These are phyloP conservation scores for Leuctra nigra DNA, from an alignment of 2,888 invertebrate species.

Conservation along the genomic window DNA sequence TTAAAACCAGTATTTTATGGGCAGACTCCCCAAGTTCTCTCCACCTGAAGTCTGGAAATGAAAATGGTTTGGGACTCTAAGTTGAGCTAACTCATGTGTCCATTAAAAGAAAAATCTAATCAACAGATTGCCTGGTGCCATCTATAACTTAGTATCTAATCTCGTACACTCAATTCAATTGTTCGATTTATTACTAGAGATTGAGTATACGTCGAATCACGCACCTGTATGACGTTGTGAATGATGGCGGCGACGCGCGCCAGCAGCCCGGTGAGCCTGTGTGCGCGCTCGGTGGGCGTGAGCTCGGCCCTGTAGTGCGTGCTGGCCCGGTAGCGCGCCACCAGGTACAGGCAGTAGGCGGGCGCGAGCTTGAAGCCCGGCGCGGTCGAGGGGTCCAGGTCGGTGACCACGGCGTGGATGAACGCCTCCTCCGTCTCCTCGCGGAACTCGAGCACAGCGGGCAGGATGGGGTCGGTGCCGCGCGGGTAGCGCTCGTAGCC, in stretches of 20 bases:
- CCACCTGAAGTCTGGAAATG: too few relatives aligned
- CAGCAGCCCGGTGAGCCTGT: constrained; percentile 80
- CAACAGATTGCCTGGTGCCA: too few relatives aligned
- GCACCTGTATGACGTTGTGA: constrained; percentile 73
- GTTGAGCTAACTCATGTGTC: too few relatives aligned
- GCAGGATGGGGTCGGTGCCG: constrained; percentile 83
- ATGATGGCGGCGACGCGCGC: constrained; percentile 87
- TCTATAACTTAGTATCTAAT: too few relatives aligned
- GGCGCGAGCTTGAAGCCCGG: constrained; percentile 94
- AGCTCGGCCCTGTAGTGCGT: constrained; percentile 91
- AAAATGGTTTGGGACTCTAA: too few relatives aligned
- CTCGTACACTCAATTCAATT: too few relatives aligned
- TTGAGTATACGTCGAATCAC: too few relatives aligned
- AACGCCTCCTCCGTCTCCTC: constrained; percentile 93
- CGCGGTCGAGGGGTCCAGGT: constrained; percentile 80
- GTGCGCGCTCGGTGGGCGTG: constrained; percentile 85
- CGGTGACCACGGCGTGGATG: constrained; percentile 77
- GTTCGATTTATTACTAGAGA: too few relatives aligned
- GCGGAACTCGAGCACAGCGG: constrained; percentile 90
- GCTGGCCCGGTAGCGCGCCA: constrained; percentile 89
- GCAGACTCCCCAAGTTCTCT: too few relatives aligned
- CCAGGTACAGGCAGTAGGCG: constrained; percentile 93
- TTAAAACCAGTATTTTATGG: too few relatives aligned
- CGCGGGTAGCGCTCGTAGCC: constrained; percentile 47
- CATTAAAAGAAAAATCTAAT: too few relatives aligned